Base-by-base conservation (phyloP, 2,113 vertebrate genomes). In the Podarcis raffonei region DNA sequence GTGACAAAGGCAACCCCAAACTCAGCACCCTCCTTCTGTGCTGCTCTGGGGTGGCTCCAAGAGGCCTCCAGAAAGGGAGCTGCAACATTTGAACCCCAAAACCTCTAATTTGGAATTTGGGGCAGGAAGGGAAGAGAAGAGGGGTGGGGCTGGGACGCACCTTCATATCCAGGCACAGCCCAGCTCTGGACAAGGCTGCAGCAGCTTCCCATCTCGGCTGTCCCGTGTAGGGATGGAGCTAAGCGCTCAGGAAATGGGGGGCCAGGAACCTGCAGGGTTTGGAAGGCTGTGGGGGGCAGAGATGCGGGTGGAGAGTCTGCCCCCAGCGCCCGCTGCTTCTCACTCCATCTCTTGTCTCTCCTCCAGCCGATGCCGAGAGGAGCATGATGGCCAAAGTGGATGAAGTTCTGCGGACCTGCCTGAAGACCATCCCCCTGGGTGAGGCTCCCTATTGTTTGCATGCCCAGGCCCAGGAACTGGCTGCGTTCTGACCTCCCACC, bases 351-450 rank as follows among this genome's bases (percentile, higher is more conserved):
- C 84, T n/a, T n/a, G 4, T n/a, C 20, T 35, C 11, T 80, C 78
- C 35, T 76, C 53, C 66, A 82, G 84, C 89, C 83, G 94, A 85
- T 7, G 42, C 32, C 1, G 16, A 42, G 4, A 62, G 86, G 71
- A 1, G 15, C 65, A 6, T 3, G 0, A 5, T 8, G 5, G 66
- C 6, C 7, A 96, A 97, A 4, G 92, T 97, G 3, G 97, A 98
- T 77, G 95, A 95, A 62, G 94, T 96, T 22, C 96, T 98, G 23
- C 94, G 83, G 84, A 92, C 92, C 75, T 98, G 97, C 92, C 94
- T 98, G 93, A 94, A 97, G 2, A 72, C 90, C 15, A 97, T 97
- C 92, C 96, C 96, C 42, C 72, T 96, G 96, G 98, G 98, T 98
- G 37, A 88, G 80, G 27, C 75, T 78, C 39, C 20, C 27, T 23